These are phyloP conservation scores for Meloidogyne floridensis DNA, from an alignment of 1,140 invertebrate species.

Conservation along the genomic window DNA sequence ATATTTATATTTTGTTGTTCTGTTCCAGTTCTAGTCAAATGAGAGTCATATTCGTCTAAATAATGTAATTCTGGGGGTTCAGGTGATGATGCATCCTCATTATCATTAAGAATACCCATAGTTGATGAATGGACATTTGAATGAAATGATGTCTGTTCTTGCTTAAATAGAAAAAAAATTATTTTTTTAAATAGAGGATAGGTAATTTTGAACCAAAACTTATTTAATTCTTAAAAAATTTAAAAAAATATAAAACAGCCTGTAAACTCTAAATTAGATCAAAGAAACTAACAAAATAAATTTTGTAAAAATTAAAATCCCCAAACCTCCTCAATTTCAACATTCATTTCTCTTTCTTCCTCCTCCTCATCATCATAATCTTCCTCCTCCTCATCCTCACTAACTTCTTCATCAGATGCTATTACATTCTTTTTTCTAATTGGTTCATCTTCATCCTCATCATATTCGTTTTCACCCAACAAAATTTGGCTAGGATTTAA, in stretches of 20 bases:
- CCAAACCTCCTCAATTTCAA: neutral
- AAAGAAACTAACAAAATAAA: neutral
- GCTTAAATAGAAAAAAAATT: neutral
- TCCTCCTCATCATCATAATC: constrained; percentile 25
- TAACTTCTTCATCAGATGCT: constrained; percentile 10
- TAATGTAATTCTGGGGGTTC: constrained; percentile 22
- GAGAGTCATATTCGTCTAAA: constrained; percentile 37
- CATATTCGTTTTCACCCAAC: neutral
- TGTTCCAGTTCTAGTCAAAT: constrained; percentile 16
- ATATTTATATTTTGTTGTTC: neutral
- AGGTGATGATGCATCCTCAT: neutral
- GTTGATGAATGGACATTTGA: neutral
- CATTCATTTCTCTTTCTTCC: neutral
- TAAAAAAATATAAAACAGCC: too few species aligned
- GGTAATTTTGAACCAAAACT: too few species aligned
- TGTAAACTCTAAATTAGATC: too few species aligned
- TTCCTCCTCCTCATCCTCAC: constrained; percentile 10
- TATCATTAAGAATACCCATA: neutral
- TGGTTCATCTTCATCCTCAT: constrained; percentile 7
- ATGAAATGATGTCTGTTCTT: neutral
- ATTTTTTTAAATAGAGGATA: too few species aligned
- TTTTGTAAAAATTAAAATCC: neutral
- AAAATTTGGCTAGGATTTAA: neutral
- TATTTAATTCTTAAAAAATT: too few species aligned
- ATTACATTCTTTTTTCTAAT: constrained; percentile 11